Evolutionary conservation across 2,113 vertebrate genomes (phyloP).

Genomic region (Campylomormyrus numenius): DNA sequence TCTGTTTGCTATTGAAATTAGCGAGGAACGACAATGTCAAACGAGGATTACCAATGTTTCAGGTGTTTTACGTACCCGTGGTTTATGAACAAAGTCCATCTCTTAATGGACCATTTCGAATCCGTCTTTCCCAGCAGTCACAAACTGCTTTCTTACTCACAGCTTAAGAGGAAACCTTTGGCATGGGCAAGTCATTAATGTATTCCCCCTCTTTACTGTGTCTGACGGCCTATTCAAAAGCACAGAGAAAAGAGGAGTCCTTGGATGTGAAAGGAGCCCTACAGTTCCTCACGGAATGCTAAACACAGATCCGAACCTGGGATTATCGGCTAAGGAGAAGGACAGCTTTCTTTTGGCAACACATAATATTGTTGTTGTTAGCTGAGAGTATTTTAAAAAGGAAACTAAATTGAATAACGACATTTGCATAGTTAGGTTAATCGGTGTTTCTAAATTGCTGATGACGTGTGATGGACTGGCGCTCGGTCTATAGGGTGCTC

Average conservation of each 20-base stretch:
- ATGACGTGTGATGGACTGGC: not conserved
- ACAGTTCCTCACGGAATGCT: not conserved
- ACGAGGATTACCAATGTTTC: not conserved
- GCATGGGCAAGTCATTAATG: constrained; percentile 15
- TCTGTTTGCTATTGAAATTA: constrained; percentile 11
- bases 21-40: not conserved
- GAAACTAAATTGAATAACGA: not conserved
- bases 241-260: not conserved
- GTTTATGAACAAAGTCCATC: not conserved
- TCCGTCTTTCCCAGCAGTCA: not conserved
- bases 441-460: not conserved
- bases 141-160: constrained; percentile 4
- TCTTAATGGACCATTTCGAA: not conserved
- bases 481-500: not conserved
- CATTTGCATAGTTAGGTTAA: not conserved
- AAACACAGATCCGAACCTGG: not conserved
- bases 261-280: not conserved
- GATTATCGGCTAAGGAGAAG: not conserved
- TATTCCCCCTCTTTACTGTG: not conserved
- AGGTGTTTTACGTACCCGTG: not conserved
- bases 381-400: not conserved
- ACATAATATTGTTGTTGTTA: not conserved
- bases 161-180: constrained; percentile 13
- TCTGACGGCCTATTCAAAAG: constrained; percentile 11
- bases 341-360: not conserved